phyloP scores from a whole-genome alignment of 2,797 vertebrate species.

The Epinephelus coioides region DNA sequence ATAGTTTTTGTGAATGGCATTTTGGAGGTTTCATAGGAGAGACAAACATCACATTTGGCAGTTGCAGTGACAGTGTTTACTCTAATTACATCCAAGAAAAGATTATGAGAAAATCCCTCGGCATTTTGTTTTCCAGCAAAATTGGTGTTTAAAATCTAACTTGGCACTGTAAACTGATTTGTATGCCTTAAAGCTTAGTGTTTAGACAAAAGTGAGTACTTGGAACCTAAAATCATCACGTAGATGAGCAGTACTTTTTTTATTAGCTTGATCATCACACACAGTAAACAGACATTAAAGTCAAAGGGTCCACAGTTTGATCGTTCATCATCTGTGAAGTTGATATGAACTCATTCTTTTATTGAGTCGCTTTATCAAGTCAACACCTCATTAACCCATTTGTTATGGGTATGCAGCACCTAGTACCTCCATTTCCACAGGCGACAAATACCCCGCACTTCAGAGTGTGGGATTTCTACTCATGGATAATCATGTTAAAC shows the following conservation, averaged over 20 bases:
- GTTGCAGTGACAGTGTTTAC: not conserved
- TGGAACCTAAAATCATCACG: constrained; percentile 13
- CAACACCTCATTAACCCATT: constrained; percentile 42
- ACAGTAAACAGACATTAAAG: constrained; percentile 64
- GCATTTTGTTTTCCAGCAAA: constrained; percentile 6
- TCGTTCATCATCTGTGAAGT: constrained; percentile 28
- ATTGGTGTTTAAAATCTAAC: not conserved
- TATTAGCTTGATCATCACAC: constrained; percentile 62
- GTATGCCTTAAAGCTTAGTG: not conserved
- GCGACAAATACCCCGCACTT: constrained; percentile 8
- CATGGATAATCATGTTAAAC: constrained; percentile 30
- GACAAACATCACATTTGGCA: not conserved
- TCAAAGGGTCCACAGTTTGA: constrained; percentile 38
- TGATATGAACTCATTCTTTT: constrained; percentile 36
- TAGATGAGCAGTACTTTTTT: constrained; percentile 46
- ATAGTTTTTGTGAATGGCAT: constrained; percentile 5
- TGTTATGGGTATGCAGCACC: constrained; percentile 43
- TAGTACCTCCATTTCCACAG: constrained; percentile 34
- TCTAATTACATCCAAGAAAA: not conserved
- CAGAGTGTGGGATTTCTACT: constrained; percentile 10
- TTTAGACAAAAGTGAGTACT: constrained; percentile 31
- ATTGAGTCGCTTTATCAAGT: constrained; percentile 35
- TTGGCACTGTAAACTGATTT: not conserved
- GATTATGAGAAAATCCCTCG: no score
- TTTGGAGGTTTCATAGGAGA: not conserved